Conservation (phyloP, 1,140 invertebrate genomes). For the Drosophila kepulauana region DNA sequence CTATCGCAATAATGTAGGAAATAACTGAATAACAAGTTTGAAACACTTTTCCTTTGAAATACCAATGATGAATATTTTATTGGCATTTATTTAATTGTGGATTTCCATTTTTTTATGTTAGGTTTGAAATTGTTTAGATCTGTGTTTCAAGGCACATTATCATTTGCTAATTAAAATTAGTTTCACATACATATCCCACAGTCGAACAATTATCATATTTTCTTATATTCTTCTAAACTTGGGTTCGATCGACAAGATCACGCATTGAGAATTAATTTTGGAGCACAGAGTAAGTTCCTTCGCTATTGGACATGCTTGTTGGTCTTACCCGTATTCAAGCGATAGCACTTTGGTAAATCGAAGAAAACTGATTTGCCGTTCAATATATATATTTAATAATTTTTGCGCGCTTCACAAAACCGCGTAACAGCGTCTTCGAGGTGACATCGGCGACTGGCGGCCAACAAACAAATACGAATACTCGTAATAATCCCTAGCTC, state of each 20-base stretch:
- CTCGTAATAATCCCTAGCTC: slow-evolving; percentile 61
- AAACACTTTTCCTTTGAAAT: slow-evolving; percentile 4
- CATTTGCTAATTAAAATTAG: slow-evolving; percentile 31
- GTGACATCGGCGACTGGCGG: slow-evolving; percentile 76
- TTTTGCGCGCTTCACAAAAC: slow-evolving; percentile 50
- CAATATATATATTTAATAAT: slow-evolving; percentile 13
- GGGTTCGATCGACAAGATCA: slow-evolving; percentile 4
- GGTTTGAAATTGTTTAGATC: not conserved
- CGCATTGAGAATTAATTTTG: not conserved
- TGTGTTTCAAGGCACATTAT: not conserved
- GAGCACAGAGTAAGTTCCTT: not conserved
- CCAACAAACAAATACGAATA: slow-evolving; percentile 57
- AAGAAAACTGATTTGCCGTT: slow-evolving; percentile 2
- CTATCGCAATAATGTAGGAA: no score
- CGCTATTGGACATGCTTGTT: slow-evolving; percentile 4
- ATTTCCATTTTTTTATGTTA: not conserved
- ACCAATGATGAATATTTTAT: not conserved
- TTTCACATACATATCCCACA: slow-evolving; percentile 6
- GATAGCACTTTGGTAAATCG: slow-evolving; percentile 16
- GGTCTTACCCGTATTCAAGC: slow-evolving; percentile 25
- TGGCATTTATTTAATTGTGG: not conserved
- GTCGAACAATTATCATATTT: slow-evolving; percentile 8
- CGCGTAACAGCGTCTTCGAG: slow-evolving; percentile 74
- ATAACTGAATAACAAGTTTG: not conserved
- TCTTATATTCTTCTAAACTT: slow-evolving; percentile 6